Conservation (phyloP, 2,113 vertebrate genomes). For the Sula dactylatra region DNA sequence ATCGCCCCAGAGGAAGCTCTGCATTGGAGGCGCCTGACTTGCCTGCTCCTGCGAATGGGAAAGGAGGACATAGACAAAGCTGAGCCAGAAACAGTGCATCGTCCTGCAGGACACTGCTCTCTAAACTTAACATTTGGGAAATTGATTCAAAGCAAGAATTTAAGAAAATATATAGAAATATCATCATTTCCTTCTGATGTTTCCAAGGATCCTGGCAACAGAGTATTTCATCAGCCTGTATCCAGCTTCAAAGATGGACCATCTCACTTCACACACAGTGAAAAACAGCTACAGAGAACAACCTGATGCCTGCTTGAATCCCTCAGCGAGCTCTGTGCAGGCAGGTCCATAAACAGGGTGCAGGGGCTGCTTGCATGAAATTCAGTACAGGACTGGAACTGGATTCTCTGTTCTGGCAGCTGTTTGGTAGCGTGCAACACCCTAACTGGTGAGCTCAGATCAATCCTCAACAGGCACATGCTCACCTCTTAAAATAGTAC, state of each 20-base stretch:
- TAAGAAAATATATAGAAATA: neutral
- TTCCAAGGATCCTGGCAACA: neutral
- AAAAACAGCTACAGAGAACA: neutral
- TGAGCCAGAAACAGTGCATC: neutral
- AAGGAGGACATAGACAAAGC: neutral
- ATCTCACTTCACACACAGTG: neutral
- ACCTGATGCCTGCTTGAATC: neutral
- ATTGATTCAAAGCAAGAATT: neutral
- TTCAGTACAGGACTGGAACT: neutral
- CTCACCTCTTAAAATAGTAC: constrained; percentile 52
- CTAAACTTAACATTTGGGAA: neutral
- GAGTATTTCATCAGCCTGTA: neutral
- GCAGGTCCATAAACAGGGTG: neutral
- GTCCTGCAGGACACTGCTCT: neutral
- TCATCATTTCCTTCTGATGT: neutral
- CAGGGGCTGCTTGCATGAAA: neutral
- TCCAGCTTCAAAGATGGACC: neutral
- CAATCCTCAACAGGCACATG: constrained; percentile 12
- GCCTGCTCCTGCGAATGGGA: rapidly evolving
- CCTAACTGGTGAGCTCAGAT: neutral
- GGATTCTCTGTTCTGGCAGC: constrained; percentile 19
- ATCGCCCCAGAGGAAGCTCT: neutral
- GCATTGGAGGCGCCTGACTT: neutral
- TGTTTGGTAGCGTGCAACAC: neutral
- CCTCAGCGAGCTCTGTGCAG: neutral